A percentile compares a stretch with the other conserved stretches of the same genome.
phyloP scores from a whole-genome alignment of 2,113 vertebrate species.

The Urocolius indicus region DNA sequence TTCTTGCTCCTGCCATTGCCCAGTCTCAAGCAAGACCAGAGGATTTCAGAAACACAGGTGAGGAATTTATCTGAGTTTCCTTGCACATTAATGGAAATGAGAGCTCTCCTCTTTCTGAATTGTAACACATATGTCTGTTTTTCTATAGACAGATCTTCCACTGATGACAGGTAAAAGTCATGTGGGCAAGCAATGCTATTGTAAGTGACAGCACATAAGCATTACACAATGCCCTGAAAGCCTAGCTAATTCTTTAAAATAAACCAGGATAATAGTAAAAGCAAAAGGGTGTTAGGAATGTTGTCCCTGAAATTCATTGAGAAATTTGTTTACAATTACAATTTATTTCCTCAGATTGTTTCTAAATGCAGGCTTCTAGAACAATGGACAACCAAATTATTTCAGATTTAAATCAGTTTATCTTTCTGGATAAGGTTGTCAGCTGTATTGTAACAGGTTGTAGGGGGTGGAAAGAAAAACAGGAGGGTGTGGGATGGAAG shows the following conservation, averaged over 20 bases:
- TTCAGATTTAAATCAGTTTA: conserved; percentile 43
- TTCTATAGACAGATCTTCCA: neutral
- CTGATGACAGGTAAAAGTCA: neutral
- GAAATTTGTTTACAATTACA: neutral
- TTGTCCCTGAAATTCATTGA: neutral
- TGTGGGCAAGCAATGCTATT: neutral
- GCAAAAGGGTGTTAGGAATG: neutral
- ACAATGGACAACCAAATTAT: neutral
- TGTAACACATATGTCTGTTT: neutral
- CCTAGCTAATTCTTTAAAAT: neutral
- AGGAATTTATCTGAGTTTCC: neutral
- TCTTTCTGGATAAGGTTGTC: neutral
- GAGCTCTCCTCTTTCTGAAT: neutral
- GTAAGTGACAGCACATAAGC: neutral
- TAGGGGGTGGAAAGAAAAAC: neutral
- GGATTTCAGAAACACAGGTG: neutral
- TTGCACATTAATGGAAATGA: neutral
- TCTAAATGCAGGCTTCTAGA: neutral
- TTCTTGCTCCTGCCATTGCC: neutral
- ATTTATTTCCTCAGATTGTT: neutral
- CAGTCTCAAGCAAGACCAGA: neutral
- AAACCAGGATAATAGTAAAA: neutral
- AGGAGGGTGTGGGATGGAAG: neutral
- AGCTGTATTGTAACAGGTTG: neutral
- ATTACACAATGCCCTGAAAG: neutral